Base-by-base conservation (phyloP, 2,888 invertebrate species). In the Melanargia galathea region DNA sequence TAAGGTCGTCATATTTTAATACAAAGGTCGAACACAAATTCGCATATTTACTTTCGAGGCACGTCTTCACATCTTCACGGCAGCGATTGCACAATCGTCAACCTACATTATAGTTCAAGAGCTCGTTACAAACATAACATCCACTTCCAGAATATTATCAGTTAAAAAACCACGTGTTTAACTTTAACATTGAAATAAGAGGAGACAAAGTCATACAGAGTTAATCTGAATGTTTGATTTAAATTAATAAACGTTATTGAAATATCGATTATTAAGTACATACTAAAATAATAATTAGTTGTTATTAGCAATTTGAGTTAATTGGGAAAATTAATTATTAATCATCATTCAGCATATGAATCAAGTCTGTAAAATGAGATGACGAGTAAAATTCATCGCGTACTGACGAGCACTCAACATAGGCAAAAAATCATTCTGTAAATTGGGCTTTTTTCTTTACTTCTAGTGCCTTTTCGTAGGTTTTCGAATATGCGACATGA, bases 61-160 rank as follows among this genome's bases (percentile, higher is more conserved):
- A 73, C 73, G 75, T 80, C 64, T 69, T 64, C 75, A 73, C 73
- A 74, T 80, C 64, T 69, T 64, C 45, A 52, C 58, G 35, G 24
- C 58, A 46, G 35, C 16, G 48, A 48, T 58, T 58, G 58, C 48
- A 58, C 58, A 48, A 58, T 7, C 30, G 45, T 24, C 55, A 55
- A 57, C 48, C 35, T 58, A 58, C 58, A 35, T 58, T 33, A 48
- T 48, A 58, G 58, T 58, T 35, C 16, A 48, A 35, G 58, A 58
- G 58, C 11, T 61, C n/a, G 54, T 49, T 67, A 64, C 59, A 67
- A 71, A 73, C 72, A 72, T 71, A 70, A 64, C 60, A 70, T 62
- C 5, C n/a, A 48, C 26, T 7, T 7, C 75, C 66, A 63, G 62
- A 52, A 20, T 45, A 45, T 45, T 11, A 10, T 20, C 45, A 45